A percentile compares a stretch with the other conserved stretches of the same genome.
Evolutionary conservation across 2,888 invertebrate genomes (phyloP).

Genomic region (Netelia virgata): DNA sequence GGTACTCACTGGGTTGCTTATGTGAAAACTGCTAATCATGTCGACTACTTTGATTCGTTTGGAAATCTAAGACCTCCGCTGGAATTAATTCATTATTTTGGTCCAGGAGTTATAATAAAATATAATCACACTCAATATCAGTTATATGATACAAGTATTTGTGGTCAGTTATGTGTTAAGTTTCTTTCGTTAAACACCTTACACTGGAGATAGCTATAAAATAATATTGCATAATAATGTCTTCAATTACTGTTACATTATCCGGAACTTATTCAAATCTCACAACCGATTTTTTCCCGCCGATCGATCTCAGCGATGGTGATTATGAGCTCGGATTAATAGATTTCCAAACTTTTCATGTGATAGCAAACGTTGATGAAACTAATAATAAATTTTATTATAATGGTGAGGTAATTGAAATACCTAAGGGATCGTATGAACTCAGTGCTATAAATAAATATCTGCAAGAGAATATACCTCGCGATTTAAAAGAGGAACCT

Average conservation of each 20-base stretch:
- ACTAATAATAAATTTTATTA: too few relatives aligned
- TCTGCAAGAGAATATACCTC: constrained; percentile 26
- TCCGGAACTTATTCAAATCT: constrained; percentile 69
- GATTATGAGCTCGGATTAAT: too few relatives aligned
- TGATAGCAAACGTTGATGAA: too few relatives aligned
- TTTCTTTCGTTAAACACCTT: constrained; percentile 57
- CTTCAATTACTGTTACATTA: too few relatives aligned
- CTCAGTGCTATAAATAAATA: constrained; percentile 53
- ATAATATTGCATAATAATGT: too few relatives aligned
- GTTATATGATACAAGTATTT: constrained; percentile 19
- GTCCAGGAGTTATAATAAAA: too few relatives aligned
- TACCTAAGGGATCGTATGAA: constrained; percentile 65
- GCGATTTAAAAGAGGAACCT: neutral
- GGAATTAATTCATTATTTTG: constrained; percentile 34
- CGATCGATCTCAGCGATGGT: constrained; percentile 16
- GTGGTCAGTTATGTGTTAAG: constrained; percentile 43
- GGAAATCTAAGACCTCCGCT: constrained; percentile 36
- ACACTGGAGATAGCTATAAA: too few relatives aligned
- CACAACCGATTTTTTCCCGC: constrained; percentile 66
- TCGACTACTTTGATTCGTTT: constrained; percentile 51
- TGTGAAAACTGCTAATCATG: neutral
- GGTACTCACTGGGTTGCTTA: constrained; percentile 51
- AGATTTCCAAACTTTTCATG: too few relatives aligned
- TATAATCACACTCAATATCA: too few relatives aligned
- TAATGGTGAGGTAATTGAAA: constrained; percentile 28